Evolutionary conservation across 2,797 vertebrate genomes (phyloP), one percentile per base, ranked within the genome.

Genomic region (Lutjanus campechanus): DNA sequence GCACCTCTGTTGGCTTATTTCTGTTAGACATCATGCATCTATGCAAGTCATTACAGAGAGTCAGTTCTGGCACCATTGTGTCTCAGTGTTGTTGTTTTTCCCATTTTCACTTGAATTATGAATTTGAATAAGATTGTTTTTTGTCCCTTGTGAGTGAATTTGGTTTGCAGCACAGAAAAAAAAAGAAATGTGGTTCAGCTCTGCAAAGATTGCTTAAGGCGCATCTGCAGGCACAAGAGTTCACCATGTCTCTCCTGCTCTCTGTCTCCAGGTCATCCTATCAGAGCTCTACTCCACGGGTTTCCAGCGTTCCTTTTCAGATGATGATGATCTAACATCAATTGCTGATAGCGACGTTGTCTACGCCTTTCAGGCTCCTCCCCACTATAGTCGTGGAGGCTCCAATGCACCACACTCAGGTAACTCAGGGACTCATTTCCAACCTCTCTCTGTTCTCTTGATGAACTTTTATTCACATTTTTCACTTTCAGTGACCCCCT

Each of bases 351-450:
- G 93, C 6, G 97, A 96, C 6, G 95, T 96, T 0, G 88, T 98
- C 73, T 98, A 98, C 2, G 97, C 97, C 85, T 98, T 99, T 85
- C 96, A 98, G 78, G 95, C 93, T 1, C 96, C 97, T 1, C 93
- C 91, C 8, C 76, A 91, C 40, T 76, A 89, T 4, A 82, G 88
- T 69, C 91, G 84, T 22, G 86, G 92, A 72, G 92, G 90, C 78
- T 93, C 95, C 41, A 40, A 17, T 0, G 49, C 88, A 29, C 76
- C 74, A 8, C 85, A 86, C 74, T 87, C 97, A 96, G 97, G 98
- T 98, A 96, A 82, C 64, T 36, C 29, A 36, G 29, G 29, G 29
- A 36, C 29, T 56, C 41, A 11, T 68, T 20, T 29, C 60, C 9
- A 49, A 25, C 44, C 58, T 74, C 41, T n/a, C 22, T 25, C 43